Percentiles rank a stretch among this genome's conserved stretches.
These are phyloP conservation scores for Pheucticus melanocephalus DNA, from an alignment of 2,113 vertebrate species.

Conservation along the genomic window DNA sequence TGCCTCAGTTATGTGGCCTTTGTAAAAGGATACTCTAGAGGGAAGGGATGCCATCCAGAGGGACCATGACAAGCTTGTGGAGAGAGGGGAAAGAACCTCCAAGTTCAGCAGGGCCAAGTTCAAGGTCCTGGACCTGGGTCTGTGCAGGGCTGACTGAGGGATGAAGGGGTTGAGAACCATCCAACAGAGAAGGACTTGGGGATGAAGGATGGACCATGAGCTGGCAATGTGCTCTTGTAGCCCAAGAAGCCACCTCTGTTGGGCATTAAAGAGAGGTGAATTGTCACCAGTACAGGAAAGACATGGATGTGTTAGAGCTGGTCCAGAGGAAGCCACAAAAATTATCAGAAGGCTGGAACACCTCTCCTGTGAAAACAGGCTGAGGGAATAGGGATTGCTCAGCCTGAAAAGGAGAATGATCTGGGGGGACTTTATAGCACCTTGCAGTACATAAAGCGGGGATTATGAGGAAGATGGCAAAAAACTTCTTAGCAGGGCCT, in stretches of 20 bases:
- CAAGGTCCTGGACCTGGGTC: neutral
- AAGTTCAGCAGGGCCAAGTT: neutral
- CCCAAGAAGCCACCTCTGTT: neutral
- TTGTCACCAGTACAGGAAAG: neutral
- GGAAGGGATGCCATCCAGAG: neutral
- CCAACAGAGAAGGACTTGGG: neutral
- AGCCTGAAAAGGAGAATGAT: neutral
- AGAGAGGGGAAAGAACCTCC: accelerated
- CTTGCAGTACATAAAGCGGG: neutral
- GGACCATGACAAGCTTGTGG: neutral
- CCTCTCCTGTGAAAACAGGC: neutral
- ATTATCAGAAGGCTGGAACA: neutral
- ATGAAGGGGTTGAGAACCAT: neutral
- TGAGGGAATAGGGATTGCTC: neutral
- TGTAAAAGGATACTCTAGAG: neutral
- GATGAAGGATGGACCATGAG: neutral
- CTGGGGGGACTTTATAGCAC: neutral
- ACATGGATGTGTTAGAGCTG: neutral
- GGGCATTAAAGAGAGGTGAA: neutral
- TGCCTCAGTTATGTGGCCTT: neutral
- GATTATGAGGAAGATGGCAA: neutral
- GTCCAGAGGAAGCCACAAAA: neutral
- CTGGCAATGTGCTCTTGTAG: neutral
- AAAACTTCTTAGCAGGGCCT: neutral
- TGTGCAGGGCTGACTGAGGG: neutral